Base-by-base conservation (phyloP, 2,797 vertebrate species). In the Furcifer pardalis region DNA sequence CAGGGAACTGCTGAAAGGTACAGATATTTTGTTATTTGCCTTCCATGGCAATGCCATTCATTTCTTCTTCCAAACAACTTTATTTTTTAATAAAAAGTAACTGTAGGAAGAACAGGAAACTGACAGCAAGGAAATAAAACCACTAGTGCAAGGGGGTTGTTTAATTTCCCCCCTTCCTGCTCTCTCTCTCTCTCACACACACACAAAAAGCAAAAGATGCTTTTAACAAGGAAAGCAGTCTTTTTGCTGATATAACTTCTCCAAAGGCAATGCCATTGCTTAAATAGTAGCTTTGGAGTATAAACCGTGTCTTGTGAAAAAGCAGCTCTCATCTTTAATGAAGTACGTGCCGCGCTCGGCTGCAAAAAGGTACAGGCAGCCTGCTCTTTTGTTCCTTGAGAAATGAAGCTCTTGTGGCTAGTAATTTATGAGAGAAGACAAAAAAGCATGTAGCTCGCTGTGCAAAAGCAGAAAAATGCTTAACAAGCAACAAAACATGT, bases 311-410 rank as follows among this genome's bases (percentile, higher is more conserved):
- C 0, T 30, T 49, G 13, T 84, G 7, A 32, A 35, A 19, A 82
- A 78, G 86, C 88, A 3, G 13, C 74, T 84, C 79, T 86, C 88
- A 40, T 82, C 59, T 89, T 88, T 88, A 88, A 69, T 90, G n/a
- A 62, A 87, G n/a, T 86, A 30, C 81, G 87, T 74, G 88, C 23
- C 23, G 76, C 49, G 44, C 40, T 12, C 63, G 77, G 52, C 71
- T 59, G 82, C 35, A 49, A 25, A 79, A 79, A 2, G 30, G 15
- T 81, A 0, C 78, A 0, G 1, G 1, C 77, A 40, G 44, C 4
- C 3, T 85, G 25, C 30, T 52, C 37, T 4, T 52, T 7, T 40
- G 35, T 52, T 86, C 6, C 19, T 59, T 82, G 27, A 60, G 27
- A 91, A 87, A 80, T 73, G 75, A 81, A 84, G 30, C 60, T 84